Evolutionary conservation across 2,888 invertebrate species (phyloP).

Genomic region (Orchesellides sinensis): DNA sequence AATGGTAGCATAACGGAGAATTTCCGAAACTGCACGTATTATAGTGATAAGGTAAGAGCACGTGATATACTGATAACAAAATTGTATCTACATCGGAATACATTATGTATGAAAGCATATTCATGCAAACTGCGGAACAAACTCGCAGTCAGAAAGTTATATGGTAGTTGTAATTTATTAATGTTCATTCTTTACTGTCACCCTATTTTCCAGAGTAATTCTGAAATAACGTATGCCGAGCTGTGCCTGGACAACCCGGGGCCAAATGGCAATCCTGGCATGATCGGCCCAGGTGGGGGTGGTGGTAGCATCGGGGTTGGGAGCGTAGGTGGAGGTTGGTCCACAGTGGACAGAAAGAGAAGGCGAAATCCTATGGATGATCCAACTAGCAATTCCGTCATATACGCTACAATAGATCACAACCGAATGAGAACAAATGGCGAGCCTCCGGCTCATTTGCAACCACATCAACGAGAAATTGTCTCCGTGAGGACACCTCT

Average conservation of each 20-base stretch:
- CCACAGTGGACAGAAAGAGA: conserved; percentile 77
- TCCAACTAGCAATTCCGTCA: conserved; percentile 82
- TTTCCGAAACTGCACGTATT: conserved; percentile 74
- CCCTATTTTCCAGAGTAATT: conserved; percentile 75
- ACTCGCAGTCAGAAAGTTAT: conserved; percentile 22
- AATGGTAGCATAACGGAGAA: conserved; percentile 75
- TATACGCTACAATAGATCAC: conserved; percentile 87
- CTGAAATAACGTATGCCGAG: conserved; percentile 83
- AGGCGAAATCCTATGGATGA: conserved; percentile 79
- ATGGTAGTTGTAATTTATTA: conserved; percentile 50
- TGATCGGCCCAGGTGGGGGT: conserved; percentile 75
- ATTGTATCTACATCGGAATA: too few species aligned
- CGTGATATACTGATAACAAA: too few species aligned
- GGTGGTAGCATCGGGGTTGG: conserved; percentile 61
- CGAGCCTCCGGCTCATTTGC: conserved; percentile 70
- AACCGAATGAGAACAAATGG: conserved; percentile 77
- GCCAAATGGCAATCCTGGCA: conserved; percentile 76
- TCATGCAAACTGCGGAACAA: neutral
- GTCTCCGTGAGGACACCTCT: conserved; percentile 85
- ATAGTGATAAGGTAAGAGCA: conserved; percentile 75
- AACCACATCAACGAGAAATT: conserved; percentile 79
- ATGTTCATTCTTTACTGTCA: conserved; percentile 48
- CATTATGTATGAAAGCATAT: too few species aligned
- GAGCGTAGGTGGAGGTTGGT: conserved; percentile 68
- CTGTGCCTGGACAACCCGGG: conserved; percentile 79